phyloP scores from a whole-genome alignment of 2,888 invertebrate genomes.

The Melanargia galathea region DNA sequence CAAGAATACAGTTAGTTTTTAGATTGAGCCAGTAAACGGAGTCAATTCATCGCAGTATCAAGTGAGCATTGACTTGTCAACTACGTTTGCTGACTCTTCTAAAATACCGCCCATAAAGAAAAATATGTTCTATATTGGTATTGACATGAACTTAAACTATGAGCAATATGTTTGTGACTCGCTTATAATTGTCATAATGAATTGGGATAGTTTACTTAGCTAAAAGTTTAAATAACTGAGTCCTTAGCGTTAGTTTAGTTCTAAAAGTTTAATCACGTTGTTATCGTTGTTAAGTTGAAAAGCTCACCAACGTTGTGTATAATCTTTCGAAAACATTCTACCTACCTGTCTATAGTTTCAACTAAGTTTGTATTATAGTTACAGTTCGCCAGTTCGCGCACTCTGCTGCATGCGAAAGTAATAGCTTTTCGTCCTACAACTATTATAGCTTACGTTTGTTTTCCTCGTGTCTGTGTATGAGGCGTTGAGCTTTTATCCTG shows the following conservation, averaged over 20 bases:
- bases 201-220: background rate
- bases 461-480: background rate
- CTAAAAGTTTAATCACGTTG: background rate
- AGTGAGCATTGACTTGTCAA: no score
- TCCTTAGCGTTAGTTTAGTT: no score
- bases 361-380: background rate
- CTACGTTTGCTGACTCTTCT: no score
- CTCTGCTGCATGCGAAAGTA: constrained; percentile 7
- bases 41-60: no score
- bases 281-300: no score
- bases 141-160: no score
- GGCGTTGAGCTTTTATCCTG: background rate
- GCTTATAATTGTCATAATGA: background rate
- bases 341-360: constrained; percentile 1
- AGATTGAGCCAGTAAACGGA: no score
- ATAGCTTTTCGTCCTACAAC: constrained; percentile 6
- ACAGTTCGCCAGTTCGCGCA: background rate
- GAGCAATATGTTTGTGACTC: background rate
- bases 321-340: background rate
- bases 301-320: background rate
- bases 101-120: no score
- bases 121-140: no score
- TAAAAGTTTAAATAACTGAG: background rate
- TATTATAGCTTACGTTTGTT: constrained; percentile 6
- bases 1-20: no score